Base-by-base conservation (phyloP, 1,140 invertebrate genomes). In the Drosophila sturtevanti region DNA sequence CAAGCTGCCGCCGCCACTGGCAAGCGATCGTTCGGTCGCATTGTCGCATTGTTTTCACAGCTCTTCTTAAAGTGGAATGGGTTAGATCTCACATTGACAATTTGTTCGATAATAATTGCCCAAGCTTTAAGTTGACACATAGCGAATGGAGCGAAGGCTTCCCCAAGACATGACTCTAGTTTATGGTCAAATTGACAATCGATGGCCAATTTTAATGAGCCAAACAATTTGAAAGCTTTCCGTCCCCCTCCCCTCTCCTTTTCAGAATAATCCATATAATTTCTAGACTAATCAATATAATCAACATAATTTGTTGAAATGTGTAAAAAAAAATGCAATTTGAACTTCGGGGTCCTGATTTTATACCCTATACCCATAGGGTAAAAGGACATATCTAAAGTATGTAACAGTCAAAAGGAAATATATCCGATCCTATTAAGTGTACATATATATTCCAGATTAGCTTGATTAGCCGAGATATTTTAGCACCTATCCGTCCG, bases 21-120 rank as follows among this genome's bases (percentile, higher is more conserved):
- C 38, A 21, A n/a, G 10, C 16, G 37, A 44, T 48, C 41, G 31
- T 54, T 31, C 38, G n/a, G 54, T 38, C 75, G 41, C 81, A 72
- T 72, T 86, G 81, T 85, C 81, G 81, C 81, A 86, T 86, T 86
- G 81, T 86, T 86, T 87, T 85, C 81, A 85, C 81, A 86, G 82
- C 82, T 87, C 68, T 77, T 63, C 69, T 63, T 24, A 48, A 63
- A 14, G 54, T 31, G 27, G 12, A 34, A 27, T 12, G 10, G 1
- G 51, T 11, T 56, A 31, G 54, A 31, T 56, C 73, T 71, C 18
- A 65, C 72, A 68, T 73, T 91, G 90, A 91, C 90, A 91, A 91
- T 91, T 91, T 91, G 90, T 90, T 91, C 73, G 80, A 91, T 91
- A 91, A 91, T 91, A 91, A 91, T 91, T 91, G 90, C 87, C 72